Base-by-base conservation (phyloP, 1,140 invertebrate genomes). In the Drosophila persimilis region DNA sequence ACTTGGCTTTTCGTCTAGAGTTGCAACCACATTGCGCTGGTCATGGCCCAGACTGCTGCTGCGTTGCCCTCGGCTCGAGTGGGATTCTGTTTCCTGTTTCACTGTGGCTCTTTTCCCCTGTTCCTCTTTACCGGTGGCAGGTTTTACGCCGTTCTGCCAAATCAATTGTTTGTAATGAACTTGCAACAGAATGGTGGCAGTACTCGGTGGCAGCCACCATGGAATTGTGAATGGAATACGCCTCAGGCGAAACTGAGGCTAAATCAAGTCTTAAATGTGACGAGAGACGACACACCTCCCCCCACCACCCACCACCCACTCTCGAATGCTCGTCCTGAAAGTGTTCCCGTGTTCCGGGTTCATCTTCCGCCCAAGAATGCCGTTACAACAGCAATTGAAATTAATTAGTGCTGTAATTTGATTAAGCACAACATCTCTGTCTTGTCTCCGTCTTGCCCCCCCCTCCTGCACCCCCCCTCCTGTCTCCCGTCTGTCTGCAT, bases 81-180 rank as follows among this genome's bases (percentile, higher is more conserved):
- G 53, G 58, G 60, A 58, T 35, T 73, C 31, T 52, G 69, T 46
- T 61, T 72, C 70, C 22, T 24, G 39, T 26, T 11, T 53, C 20
- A 39, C 43, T 73, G 71, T 44, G 17, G 46, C 52, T 50, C 20
- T 15, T 20, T 26, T n/a, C 9, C 51, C 7, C 6, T 43, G 9
- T 11, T 47, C 35, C 20, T n/a, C 43, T 70, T 73, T 86, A 77
- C 73, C 80, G 80, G 80, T 77, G 81, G 67, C 81, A 85, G 86
- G 81, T 85, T 86, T 86, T 81, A 70, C 81, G 81, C 77, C 81
- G 69, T 63, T 86, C 81, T 85, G 80, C 77, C 81, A 86, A 85
- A 85, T 85, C 80, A 85, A 85, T 85, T 85, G 80, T 86, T 85
- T 85, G 81, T 80, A 86, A 86, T 85, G 80, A 85, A 85, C 80